Evolutionary conservation across 2,888 invertebrate species (phyloP).

Genomic region (Pristionchus arcanus): DNA sequence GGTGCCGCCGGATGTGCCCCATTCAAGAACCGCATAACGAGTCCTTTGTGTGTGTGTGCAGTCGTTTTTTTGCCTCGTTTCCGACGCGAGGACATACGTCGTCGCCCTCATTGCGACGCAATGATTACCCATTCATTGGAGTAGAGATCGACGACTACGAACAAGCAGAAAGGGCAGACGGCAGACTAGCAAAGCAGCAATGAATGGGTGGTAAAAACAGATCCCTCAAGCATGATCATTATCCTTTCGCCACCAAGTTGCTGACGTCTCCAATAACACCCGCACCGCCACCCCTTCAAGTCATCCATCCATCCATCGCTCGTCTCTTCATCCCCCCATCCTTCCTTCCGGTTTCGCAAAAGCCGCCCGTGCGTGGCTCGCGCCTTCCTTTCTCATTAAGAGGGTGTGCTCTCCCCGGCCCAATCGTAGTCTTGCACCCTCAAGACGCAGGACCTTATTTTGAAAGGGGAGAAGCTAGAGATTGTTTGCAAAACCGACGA

Average conservation of each 20-base stretch:
- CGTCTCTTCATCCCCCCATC: not conserved
- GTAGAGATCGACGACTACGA: not conserved
- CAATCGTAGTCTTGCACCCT: not conserved
- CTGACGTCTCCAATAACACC: not conserved
- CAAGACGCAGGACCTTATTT: not conserved
- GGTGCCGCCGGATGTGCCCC: not conserved
- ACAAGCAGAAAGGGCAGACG: not conserved
- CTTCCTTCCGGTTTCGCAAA: conserved; percentile 22
- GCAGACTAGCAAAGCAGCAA: not conserved
- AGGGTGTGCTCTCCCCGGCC: not conserved
- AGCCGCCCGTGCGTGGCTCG: not conserved
- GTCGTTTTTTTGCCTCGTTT: not conserved
- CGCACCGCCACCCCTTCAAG: not conserved
- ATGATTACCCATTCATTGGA: conserved; percentile 30
- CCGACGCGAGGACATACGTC: not conserved
- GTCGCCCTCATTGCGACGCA: not conserved
- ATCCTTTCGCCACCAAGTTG: not conserved
- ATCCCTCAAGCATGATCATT: not conserved
- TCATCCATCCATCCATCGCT: conserved; percentile 10
- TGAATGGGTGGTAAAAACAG: not conserved
- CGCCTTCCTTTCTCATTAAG: conserved; percentile 23
- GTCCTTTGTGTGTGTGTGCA: conserved; percentile 36
- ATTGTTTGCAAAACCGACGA: not conserved
- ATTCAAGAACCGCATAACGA: conserved; percentile 33
- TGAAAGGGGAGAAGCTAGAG: not conserved